Evolutionary conservation across 2,888 invertebrate species (phyloP).

Genomic region (Watsonalla binaria): DNA sequence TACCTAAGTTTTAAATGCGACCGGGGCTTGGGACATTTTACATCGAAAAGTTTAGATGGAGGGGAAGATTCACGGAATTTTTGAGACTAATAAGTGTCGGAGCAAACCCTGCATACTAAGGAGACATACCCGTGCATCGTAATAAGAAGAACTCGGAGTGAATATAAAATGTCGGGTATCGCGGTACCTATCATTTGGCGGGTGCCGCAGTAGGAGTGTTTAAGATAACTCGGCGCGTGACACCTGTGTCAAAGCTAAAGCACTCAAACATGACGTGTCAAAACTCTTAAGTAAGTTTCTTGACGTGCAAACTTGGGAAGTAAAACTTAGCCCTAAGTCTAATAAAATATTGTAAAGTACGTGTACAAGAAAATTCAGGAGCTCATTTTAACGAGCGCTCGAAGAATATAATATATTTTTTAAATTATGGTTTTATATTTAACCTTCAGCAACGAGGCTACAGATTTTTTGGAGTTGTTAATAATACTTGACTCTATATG

Average conservation of each 20-base stretch:
- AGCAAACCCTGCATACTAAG: conserved; percentile 69
- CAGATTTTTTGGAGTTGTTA: no score
- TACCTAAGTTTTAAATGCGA: conserved; percentile 67
- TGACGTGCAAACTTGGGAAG: conserved; percentile 18
- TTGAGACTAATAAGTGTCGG: conserved; percentile 75
- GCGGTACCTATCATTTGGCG: conserved; percentile 57
- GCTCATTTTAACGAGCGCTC: background rate
- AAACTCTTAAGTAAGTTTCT: conserved; percentile 30
- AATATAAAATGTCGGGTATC: conserved; percentile 65
- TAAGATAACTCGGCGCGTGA: conserved; percentile 52
- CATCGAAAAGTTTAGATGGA: conserved; percentile 54
- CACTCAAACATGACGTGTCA: conserved; percentile 31
- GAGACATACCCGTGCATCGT: conserved; percentile 64
- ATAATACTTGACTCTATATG: no score
- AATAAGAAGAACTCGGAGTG: conserved; percentile 60
- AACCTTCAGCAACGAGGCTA: no score
- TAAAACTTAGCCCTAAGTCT: background rate
- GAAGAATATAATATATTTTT: background rate
- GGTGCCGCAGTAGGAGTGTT: conserved; percentile 48
- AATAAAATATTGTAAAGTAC: background rate
- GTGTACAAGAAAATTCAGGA: background rate
- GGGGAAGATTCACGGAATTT: conserved; percentile 62
- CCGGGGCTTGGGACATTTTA: conserved; percentile 50
- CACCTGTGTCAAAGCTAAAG: conserved; percentile 43
- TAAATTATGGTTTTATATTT: background rate